These are phyloP conservation scores for Eudasyphora cyanicolor DNA, from an alignment of 2,888 invertebrate genomes.

Conservation along the genomic window DNA sequence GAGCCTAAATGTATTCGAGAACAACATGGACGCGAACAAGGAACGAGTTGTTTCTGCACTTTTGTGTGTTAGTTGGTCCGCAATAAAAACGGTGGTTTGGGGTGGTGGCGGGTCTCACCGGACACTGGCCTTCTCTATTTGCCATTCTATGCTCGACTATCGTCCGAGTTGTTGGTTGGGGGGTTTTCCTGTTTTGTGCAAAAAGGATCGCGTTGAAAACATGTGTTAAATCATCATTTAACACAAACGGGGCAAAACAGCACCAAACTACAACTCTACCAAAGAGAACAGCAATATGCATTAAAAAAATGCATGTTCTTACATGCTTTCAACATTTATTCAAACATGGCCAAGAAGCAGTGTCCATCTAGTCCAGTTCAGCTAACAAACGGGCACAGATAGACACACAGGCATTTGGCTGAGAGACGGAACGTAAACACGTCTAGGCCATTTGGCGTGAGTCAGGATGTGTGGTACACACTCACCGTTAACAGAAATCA, in stretches of 20 bases:
- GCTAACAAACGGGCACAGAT: too few species aligned
- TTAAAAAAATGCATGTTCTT: constrained; percentile 64
- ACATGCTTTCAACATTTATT: constrained; percentile 66
- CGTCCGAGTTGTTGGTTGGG: not conserved
- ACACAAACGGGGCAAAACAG: constrained; percentile 59
- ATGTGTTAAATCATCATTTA: constrained; percentile 66
- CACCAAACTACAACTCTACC: constrained; percentile 22
- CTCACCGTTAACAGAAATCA: not conserved
- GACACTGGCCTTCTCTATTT: constrained; percentile 47
- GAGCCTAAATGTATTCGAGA: constrained; percentile 41
- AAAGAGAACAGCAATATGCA: constrained; percentile 56
- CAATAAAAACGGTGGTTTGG: constrained; percentile 40
- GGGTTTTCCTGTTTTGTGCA: constrained; percentile 29
- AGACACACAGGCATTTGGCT: too few species aligned
- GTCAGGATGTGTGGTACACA: not conserved
- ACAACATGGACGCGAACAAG: constrained; percentile 27
- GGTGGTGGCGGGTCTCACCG: constrained; percentile 5
- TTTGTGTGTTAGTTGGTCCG: not conserved
- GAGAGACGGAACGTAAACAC: constrained; percentile 11
- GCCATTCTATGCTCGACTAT: constrained; percentile 16
- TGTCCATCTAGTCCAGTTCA: too few species aligned
- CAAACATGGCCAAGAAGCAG: constrained; percentile 53
- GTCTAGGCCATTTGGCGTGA: constrained; percentile 7
- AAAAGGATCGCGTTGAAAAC: constrained; percentile 66
- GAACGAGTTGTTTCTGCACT: constrained; percentile 9